Base-by-base conservation (phyloP, 30 jellyfish, hydroid and myxozoan genomes). In the Pelagia noctiluca region DNA sequence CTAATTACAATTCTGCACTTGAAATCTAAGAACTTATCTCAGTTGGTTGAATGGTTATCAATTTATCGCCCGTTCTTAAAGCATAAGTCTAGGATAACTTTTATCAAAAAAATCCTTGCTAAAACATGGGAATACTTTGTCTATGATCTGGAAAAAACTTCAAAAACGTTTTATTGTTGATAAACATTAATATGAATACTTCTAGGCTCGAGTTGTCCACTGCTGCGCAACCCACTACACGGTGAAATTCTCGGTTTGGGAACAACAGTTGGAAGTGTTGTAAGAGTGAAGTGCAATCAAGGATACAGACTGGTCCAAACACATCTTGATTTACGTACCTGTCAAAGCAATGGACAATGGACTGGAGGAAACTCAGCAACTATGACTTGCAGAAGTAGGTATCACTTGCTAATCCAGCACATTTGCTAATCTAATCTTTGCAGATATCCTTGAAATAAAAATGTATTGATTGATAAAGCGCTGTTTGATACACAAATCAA, bases 301-400 rank as follows among this genome's bases (percentile, higher is more conserved):
- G 98, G 98, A 47, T 93, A 87, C 60, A 34, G 85, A 25, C 82
- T 93, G 35, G 88, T 68, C 31, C 97, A 88, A 34, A 30, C 35
- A 28, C 30, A 64, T 49, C 64, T 81, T 63, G 90, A 78, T 35
- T 75, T 85, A 31, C 92, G 97, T 16, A 82, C 93, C 31, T 93
- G 98, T 63, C 92, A 82, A 62, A 52, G 76, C 62, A 69, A 87
- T 69, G 97, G 97, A 21, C 96, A 82, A 50, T 93, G 98, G 98
- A 48, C 98, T 3, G 96, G 94, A 0, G 96, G 98, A 86, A 87
- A 80, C 50, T 28, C 89, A 25, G 98, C 95, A 13, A 73, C 65
- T 21, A 70, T 54, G 5, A 66, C 89, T 22, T 91, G 98, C 63
- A 25, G 79, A 72, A 23, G 98, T 90, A 60, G 50, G 97, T 69